Conservation (phyloP, 2,888 invertebrate genomes). For the Piscicola geometra region DNA sequence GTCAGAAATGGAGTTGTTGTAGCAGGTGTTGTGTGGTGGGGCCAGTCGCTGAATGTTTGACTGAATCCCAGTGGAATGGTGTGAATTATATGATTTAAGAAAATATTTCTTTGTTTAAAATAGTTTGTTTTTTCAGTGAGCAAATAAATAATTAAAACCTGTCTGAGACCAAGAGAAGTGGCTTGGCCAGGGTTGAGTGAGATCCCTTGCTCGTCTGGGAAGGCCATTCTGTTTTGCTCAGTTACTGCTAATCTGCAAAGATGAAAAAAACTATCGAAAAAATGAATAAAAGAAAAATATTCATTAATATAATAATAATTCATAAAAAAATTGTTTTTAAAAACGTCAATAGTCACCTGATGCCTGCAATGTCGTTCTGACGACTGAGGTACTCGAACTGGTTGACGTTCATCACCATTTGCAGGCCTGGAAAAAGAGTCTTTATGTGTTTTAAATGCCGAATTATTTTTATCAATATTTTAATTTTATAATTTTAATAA, state of each 20-base stretch:
- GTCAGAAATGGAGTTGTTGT: slow-evolving; percentile 18
- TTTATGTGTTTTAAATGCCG: too few species aligned
- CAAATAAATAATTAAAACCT: slow-evolving; percentile 16
- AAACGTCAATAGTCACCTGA: not conserved
- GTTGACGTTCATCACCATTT: slow-evolving; percentile 32
- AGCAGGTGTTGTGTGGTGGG: slow-evolving; percentile 8
- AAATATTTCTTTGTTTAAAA: not conserved
- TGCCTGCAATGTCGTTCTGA: slow-evolving; percentile 27
- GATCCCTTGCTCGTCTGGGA: slow-evolving; percentile 35
- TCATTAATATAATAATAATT: too few species aligned
- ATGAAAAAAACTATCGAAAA: too few species aligned
- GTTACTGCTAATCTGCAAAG: slow-evolving; percentile 21
- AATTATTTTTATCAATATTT: not conserved
- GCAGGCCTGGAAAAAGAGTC: slow-evolving; percentile 22
- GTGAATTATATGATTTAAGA: not conserved
- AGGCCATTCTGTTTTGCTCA: slow-evolving; percentile 23
- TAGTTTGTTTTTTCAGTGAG: not conserved
- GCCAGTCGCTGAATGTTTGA: slow-evolving; percentile 23
- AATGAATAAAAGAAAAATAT: too few species aligned
- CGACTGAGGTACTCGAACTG: slow-evolving; percentile 33
- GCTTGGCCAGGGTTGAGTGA: slow-evolving; percentile 34
- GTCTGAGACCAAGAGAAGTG: slow-evolving; percentile 32
- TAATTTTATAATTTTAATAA: not conserved
- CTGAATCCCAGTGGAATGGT: not conserved
- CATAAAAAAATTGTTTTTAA: too few species aligned